Conservation (phyloP, 2,113 vertebrate species). For the Crotophaga sulcirostris region DNA sequence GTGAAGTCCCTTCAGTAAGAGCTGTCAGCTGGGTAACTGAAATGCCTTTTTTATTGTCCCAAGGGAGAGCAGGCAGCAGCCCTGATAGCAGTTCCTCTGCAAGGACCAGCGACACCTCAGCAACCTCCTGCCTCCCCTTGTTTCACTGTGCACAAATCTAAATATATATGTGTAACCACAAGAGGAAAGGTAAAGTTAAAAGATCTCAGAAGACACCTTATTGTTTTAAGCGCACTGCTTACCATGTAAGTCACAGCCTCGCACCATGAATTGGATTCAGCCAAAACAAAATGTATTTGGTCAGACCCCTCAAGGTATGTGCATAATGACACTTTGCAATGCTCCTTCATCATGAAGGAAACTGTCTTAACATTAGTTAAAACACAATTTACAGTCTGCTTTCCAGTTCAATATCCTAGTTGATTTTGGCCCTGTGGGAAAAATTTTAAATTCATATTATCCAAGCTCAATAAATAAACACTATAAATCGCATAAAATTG, state of each 20-base stretch:
- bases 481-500: conserved; percentile 15
- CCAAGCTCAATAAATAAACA: conserved; percentile 46
- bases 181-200: too few species aligned
- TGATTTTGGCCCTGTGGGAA: conserved; percentile 33
- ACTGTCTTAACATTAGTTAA: conserved; percentile 22
- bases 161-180: background rate
- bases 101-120: too few species aligned
- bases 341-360: conserved; percentile 1
- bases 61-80: background rate
- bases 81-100: background rate
- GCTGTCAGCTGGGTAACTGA: background rate
- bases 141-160: too few species aligned
- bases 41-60: too few species aligned
- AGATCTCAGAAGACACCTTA: background rate
- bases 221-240: background rate
- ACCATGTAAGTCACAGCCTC: background rate
- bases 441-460: background rate
- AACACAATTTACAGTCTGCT: conserved; percentile 36
- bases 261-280: background rate
- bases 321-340: background rate
- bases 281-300: background rate
- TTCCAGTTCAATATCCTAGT: conserved; percentile 42
- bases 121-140: background rate
- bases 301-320: background rate
- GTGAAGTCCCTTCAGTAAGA: background rate